A percentile compares a stretch with the other conserved stretches of the same genome.
These are phyloP conservation scores for Brevimyrus niger DNA, from an alignment of 2,113 vertebrate genomes.

Conservation along the genomic window DNA sequence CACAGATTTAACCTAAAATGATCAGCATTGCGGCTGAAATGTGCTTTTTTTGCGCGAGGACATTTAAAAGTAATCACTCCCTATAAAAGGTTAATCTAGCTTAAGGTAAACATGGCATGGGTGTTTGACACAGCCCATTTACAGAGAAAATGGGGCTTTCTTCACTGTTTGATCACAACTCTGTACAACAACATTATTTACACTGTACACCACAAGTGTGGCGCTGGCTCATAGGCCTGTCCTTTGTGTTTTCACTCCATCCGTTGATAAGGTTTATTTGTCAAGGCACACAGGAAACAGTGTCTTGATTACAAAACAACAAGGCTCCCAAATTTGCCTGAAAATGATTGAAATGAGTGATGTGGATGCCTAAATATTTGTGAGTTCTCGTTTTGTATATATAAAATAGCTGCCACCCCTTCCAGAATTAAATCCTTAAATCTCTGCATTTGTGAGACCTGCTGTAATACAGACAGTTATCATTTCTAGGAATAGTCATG, in stretches of 20 bases:
- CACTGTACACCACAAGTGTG: conserved; percentile 33
- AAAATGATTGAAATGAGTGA: conserved; percentile 23
- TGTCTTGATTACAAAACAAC: conserved; percentile 36
- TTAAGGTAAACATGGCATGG: conserved; percentile 52
- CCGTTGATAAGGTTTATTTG: conserved; percentile 39
- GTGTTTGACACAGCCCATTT: conserved; percentile 56
- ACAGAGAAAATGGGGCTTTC: conserved; percentile 43
- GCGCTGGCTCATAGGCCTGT: conserved; percentile 2
- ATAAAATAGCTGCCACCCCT: neutral
- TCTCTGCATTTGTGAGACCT: neutral
- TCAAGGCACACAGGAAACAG: conserved; percentile 29
- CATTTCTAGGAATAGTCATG: neutral
- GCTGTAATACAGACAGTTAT: neutral
- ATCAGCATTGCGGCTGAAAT: conserved; percentile 12
- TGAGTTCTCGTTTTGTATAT: conserved; percentile 4
- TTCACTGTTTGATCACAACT: conserved; percentile 40
- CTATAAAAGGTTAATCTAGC: conserved; percentile 53
- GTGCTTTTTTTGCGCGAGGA: conserved; percentile 35
- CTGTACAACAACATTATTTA: conserved; percentile 37
- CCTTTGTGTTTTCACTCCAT: conserved; percentile 18
- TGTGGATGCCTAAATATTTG: conserved; percentile 23
- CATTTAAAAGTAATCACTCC: conserved; percentile 51
- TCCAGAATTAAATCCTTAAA: neutral
- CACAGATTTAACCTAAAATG: conserved; percentile 31
- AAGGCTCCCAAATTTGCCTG: conserved; percentile 23